Conservation (phyloP, 2,113 vertebrate species). For the Sinocyclocheilus maitianheensis region DNA sequence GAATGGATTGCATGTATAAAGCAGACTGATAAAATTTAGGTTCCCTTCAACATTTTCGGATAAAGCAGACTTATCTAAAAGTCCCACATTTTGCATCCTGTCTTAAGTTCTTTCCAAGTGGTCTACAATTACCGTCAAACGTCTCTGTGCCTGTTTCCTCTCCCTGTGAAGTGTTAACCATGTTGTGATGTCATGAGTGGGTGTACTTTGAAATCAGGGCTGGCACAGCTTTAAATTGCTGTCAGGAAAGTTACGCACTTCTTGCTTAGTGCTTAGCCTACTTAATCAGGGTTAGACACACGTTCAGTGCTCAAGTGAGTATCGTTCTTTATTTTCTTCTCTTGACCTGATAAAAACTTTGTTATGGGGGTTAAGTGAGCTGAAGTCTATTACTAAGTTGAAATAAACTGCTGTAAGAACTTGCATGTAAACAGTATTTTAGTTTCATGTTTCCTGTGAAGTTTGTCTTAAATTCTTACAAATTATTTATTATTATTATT, state of each 20-base stretch:
- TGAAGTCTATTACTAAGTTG: background rate
- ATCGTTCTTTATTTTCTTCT: background rate
- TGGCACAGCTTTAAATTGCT: constrained; percentile 58
- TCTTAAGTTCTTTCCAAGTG: constrained; percentile 1
- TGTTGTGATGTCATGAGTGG: constrained; percentile 67
- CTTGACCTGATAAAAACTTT: background rate
- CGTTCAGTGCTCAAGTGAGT: constrained; percentile 37
- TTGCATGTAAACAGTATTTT: background rate
- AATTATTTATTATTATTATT: no score
- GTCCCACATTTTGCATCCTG: constrained; percentile 1
- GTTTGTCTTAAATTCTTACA: no score
- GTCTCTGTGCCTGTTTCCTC: background rate
- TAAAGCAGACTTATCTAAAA: background rate
- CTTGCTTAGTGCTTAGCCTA: constrained; percentile 42
- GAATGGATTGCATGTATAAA: background rate
- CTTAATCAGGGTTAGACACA: constrained; percentile 36
- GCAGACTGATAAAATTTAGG: background rate
- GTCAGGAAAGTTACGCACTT: constrained; percentile 42
- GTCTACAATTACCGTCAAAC: background rate
- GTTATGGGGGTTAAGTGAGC: background rate
- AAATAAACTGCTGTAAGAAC: background rate
- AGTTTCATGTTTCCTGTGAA: background rate
- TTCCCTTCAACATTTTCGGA: background rate
- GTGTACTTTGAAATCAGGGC: constrained; percentile 60
- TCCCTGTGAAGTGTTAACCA: constrained; percentile 16